phyloP scores from a whole-genome alignment of 2,888 invertebrate genomes.

The Lycia hirtaria region DNA sequence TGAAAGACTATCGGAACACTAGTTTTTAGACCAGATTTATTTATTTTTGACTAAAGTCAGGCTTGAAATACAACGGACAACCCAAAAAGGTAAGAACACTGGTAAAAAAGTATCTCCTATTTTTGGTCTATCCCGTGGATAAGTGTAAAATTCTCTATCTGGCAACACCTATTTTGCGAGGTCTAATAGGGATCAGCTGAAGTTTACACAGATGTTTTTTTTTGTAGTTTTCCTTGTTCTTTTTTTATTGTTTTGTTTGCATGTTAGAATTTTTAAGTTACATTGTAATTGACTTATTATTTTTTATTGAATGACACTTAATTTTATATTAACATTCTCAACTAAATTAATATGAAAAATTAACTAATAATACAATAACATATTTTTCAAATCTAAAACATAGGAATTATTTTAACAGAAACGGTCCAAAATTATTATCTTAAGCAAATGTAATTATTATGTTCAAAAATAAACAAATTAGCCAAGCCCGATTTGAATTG shows the following conservation, averaged over 20 bases:
- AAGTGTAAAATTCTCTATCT: neutral
- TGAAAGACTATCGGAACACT: no score
- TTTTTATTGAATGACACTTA: neutral
- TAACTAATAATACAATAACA: no score
- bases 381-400: neutral
- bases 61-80: no score
- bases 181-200: slow-evolving; percentile 36
- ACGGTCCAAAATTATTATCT: neutral
- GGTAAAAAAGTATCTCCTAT: no score
- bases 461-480: slow-evolving; percentile 26
- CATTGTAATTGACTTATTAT: neutral
- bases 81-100: no score
- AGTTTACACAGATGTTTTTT: slow-evolving; percentile 19
- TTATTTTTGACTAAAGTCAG: no score
- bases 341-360: no score
- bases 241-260: neutral
- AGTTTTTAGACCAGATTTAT: no score
- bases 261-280: neutral
- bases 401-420: neutral
- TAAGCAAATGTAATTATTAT: neutral
- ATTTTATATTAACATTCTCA: no score
- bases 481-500: slow-evolving; percentile 14
- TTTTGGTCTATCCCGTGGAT: neutral
- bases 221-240: neutral
- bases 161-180: slow-evolving; percentile 41